A percentile compares a stretch with the other conserved stretches of the same genome.
phyloP scores from a whole-genome alignment of 2,888 invertebrate species.

The Pherbina coryleti region DNA sequence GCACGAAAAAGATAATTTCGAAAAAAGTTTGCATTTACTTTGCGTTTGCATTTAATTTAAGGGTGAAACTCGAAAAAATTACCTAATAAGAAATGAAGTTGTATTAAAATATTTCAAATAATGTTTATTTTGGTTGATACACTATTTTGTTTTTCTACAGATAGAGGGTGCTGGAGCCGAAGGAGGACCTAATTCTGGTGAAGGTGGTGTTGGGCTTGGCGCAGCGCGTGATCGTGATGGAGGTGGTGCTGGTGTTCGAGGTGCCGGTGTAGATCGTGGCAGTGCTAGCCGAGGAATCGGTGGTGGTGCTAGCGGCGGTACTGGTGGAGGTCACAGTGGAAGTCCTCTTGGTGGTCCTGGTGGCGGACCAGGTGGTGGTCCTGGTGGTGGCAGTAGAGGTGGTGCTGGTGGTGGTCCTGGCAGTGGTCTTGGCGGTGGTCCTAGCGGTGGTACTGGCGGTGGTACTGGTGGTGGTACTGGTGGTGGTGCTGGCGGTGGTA shows the following conservation, averaged over 20 bases:
- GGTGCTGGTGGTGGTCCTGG: neutral
- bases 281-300: neutral
- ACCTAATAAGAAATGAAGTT: too few relatives aligned
- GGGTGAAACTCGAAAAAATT: too few relatives aligned
- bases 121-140: too few relatives aligned
- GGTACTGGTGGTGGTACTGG: neutral
- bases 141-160: too few relatives aligned
- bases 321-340: neutral
- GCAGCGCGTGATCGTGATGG: neutral
- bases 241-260: neutral
- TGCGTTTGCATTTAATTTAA: too few relatives aligned
- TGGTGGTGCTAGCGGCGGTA: neutral
- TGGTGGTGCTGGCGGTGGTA: neutral
- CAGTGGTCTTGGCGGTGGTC: neutral
- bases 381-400: neutral
- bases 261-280: neutral
- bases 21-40: too few relatives aligned
- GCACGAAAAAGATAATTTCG: too few relatives aligned
- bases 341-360: neutral
- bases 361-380: neutral
- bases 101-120: too few relatives aligned
- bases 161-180: conserved; percentile 1
- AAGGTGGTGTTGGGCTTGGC: conserved; percentile 19
- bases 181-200: neutral
- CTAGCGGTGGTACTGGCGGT: neutral